phyloP scores from a whole-genome alignment of 2,797 vertebrate genomes.

The Malacoraja senta region DNA sequence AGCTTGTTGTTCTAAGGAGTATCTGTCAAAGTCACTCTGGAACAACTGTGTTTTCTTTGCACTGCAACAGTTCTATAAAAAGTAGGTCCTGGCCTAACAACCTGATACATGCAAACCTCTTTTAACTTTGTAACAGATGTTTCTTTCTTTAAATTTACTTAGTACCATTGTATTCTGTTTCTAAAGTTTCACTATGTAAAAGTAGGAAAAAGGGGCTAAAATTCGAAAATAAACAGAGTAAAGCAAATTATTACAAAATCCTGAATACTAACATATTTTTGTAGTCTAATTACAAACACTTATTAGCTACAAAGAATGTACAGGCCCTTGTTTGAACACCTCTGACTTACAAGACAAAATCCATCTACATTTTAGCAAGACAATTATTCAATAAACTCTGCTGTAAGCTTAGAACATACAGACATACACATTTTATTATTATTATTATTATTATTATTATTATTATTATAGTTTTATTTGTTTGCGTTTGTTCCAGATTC shows the following conservation, averaged over 20 bases:
- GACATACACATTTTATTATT: no score
- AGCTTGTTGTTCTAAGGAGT: no score
- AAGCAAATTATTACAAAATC: neutral
- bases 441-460: no score
- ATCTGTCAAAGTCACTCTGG: no score
- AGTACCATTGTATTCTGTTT: neutral
- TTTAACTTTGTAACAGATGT: no score
- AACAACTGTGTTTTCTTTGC: constrained; percentile 4
- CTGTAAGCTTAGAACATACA: neutral
- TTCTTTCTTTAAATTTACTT: neutral
- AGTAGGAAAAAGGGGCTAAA: neutral
- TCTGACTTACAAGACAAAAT: neutral
- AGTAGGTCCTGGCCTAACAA: no score
- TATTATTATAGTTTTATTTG: neutral
- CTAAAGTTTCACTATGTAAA: neutral
- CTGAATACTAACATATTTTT: neutral
- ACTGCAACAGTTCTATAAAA: neutral
- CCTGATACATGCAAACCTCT: no score
- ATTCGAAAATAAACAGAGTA: neutral
- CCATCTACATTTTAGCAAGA: neutral
- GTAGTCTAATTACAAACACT: neutral
- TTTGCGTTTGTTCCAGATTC: neutral
- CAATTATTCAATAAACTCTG: neutral
- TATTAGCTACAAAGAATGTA: neutral
- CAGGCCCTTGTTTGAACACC: neutral